Conservation (phyloP, 2,113 vertebrate species). For the Electrona antarctica region DNA sequence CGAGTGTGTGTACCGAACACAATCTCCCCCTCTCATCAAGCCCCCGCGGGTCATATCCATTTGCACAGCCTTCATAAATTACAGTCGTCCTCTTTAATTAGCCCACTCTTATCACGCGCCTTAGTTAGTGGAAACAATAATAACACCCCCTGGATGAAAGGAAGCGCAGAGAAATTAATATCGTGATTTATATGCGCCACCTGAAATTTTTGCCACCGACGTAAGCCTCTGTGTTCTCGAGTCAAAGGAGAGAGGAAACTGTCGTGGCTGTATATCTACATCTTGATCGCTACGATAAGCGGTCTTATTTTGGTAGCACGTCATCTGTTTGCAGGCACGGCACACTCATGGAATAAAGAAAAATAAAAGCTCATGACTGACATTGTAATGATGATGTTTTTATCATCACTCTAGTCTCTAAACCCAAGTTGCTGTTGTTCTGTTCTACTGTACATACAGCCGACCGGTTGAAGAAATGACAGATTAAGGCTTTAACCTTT, state of each 20-base stretch:
- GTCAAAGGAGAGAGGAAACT: constrained; percentile 24
- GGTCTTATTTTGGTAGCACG: constrained; percentile 47
- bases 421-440: too few species aligned
- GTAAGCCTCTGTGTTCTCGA: constrained; percentile 23
- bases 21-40: constrained; percentile 38
- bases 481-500: too few species aligned
- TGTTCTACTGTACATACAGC: too few species aligned
- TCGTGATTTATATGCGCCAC: constrained; percentile 54
- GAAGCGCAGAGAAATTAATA: constrained; percentile 54
- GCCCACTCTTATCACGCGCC: constrained; percentile 45
- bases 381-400: too few species aligned
- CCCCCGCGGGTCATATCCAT: constrained; percentile 40
- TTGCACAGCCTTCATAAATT: constrained; percentile 53
- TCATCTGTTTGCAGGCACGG: neutral
- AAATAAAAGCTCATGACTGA: too few species aligned
- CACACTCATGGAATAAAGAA: too few species aligned
- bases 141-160: constrained; percentile 64
- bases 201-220: constrained; percentile 19
- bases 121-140: constrained; percentile 61
- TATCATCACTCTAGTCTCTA: too few species aligned
- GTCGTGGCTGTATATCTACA: constrained; percentile 13
- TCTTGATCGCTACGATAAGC: constrained; percentile 21
- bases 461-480: too few species aligned
- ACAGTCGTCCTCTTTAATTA: constrained; percentile 71
- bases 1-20: constrained; percentile 41